A percentile compares a stretch with the other conserved stretches of the same genome.
These are phyloP conservation scores for Drosophila kikkawai DNA, from an alignment of 1,140 invertebrate species.

Conservation along the genomic window DNA sequence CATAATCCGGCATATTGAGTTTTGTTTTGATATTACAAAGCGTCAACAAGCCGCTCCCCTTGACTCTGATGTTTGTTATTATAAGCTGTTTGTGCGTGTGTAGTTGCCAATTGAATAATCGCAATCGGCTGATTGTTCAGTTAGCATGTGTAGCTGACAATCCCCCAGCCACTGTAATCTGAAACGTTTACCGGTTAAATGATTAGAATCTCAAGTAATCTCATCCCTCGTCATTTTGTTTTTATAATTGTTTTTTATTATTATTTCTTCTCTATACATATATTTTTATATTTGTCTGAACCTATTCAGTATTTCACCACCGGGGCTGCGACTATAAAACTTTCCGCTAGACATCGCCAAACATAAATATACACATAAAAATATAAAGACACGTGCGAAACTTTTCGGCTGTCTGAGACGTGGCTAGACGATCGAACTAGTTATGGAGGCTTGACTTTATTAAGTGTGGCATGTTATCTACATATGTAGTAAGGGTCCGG, in stretches of 20 bases:
- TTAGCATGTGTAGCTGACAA: constrained; percentile 37
- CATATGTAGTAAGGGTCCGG: not conserved
- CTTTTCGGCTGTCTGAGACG: constrained; percentile 7
- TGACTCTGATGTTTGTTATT: constrained; percentile 25
- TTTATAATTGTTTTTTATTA: constrained; percentile 4
- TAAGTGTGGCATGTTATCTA: constrained; percentile 44
- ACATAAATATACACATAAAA: constrained; percentile 29
- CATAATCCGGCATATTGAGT: constrained; percentile 14
- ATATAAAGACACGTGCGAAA: constrained; percentile 22
- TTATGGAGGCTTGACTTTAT: constrained; percentile 15
- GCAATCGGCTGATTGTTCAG: constrained; percentile 27
- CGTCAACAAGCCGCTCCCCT: constrained; percentile 16
- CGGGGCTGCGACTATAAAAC: constrained; percentile 40
- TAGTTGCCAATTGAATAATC: constrained; percentile 15
- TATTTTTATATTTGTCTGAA: constrained; percentile 4
- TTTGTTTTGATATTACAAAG: constrained; percentile 13
- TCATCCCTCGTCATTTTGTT: constrained; percentile 13
- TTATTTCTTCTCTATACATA: not conserved
- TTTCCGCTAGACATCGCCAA: constrained; percentile 59
- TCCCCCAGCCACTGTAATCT: constrained; percentile 25
- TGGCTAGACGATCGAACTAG: constrained; percentile 38
- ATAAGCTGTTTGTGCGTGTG: constrained; percentile 18
- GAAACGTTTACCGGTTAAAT: constrained; percentile 46
- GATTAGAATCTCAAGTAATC: constrained; percentile 43
- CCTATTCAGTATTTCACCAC: constrained; percentile 24